Percentiles rank a stretch among this genome's conserved stretches.
Evolutionary conservation across 1,140 invertebrate genomes (phyloP).

Genomic region (Trachymyrmex septentrionalis): DNA sequence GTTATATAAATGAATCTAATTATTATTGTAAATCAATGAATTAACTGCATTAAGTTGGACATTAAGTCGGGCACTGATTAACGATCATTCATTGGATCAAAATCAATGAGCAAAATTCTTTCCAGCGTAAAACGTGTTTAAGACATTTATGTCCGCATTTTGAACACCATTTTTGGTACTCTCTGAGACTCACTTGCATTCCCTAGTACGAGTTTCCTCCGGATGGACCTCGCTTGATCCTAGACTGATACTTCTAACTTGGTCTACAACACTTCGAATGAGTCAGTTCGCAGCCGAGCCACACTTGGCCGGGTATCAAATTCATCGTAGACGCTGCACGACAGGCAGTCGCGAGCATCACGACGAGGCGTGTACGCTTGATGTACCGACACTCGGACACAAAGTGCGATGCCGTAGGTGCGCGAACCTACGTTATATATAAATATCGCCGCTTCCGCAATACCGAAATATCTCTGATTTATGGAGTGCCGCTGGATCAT

Average conservation of each 20-base stretch:
- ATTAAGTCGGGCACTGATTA: no score
- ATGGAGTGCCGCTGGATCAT: constrained; percentile 68
- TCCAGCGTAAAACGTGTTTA: no score
- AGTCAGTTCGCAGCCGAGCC: constrained; percentile 54
- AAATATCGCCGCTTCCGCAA: constrained; percentile 81
- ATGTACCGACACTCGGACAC: constrained; percentile 19
- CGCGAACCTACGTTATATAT: constrained; percentile 77
- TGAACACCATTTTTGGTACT: no score
- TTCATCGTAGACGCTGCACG: constrained; percentile 57
- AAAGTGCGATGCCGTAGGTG: constrained; percentile 52
- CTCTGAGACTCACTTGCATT: no score
- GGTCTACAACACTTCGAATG: constrained; percentile 37
- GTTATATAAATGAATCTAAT: no score
- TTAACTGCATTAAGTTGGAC: no score
- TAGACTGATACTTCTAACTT: constrained; percentile 11
- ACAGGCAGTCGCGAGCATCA: constrained; percentile 64
- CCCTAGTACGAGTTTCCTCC: neutral
- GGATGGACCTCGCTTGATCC: neutral
- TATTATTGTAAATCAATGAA: no score
- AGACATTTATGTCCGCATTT: no score
- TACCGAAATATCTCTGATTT: constrained; percentile 85
- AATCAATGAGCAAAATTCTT: no score
- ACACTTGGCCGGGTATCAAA: constrained; percentile 80
- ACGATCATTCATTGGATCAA: no score
- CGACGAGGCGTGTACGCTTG: constrained; percentile 54